Base-by-base conservation (phyloP, 2,797 vertebrate species). In the Oryzias sinensis region DNA sequence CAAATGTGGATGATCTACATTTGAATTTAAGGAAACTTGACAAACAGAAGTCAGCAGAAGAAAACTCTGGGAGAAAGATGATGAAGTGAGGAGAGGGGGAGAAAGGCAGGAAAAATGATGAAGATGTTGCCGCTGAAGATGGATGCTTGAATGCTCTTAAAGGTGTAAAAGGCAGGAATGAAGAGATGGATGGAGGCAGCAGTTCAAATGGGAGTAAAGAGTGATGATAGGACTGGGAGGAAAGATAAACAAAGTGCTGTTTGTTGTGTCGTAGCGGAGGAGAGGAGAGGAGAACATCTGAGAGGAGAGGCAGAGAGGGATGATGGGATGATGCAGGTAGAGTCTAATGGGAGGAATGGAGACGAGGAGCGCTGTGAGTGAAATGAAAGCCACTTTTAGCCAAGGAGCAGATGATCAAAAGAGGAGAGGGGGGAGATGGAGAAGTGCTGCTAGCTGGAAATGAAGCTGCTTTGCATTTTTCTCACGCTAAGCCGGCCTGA, bases 401-500 rank as follows among this genome's bases (percentile, higher is more conserved):
- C 4, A 6, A 62, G 58, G 14, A 67, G 53, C 17, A 37, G 55
- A 65, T 5, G 70, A 64, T 53, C 40, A 60, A 47, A 63, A 53
- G 59, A 53, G 57, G 59, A 57, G 70, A 47, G 57, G 29, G 29
- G 37, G 11, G 56, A 65, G 62, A 66, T 24, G 53, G 58, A 78
- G 72, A 15, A 62, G 56, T 55, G 57, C 51, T 37, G 33, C 9
- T 37, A 8, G 33, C 18, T 29, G 43, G 5, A 18, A 57, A 59
- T 65, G 33, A 45, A 70, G 62, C 62, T 56, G 61, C 62, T 76
- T 55, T 56, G 61, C 65, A 75, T 76, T 68, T 77, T 67, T 55
- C 61, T 74, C 74, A 62, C 56, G 57, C 59, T 57, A 51, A 59
- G 55, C 56, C 14, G 62, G 27, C 49, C 72, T 51, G 54, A 76